Base-by-base conservation (phyloP, 2,797 vertebrate genomes). In the Triplophysa bombifrons region DNA sequence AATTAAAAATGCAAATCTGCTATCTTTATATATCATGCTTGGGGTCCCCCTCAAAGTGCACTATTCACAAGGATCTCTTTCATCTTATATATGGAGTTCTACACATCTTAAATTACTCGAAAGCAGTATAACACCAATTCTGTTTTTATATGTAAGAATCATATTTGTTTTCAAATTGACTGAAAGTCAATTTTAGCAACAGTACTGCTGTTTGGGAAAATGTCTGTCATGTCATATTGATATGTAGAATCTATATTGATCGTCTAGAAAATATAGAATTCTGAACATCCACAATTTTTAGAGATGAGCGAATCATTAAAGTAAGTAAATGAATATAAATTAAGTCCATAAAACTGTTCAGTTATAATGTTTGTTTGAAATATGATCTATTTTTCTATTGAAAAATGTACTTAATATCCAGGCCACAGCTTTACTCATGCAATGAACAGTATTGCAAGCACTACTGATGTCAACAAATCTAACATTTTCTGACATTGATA, bases 1-100 rank as follows among this genome's bases (percentile, higher is more conserved):
- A 95, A 96, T 94, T 95, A 94, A 94, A 90, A 91, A 94, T 93
- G 94, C 79, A 88, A 94, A 94, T 94, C 92, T 90, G 86, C 87
- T 92, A 90, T 91, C 92, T 93, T 90, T 89, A 92, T 90, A 90
- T 91, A 81, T 85, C 74, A 76, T 34, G 74, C 83, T 76, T 61
- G 72, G 77, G 53, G 78, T 83, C 55, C 65, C 50, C 73, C 66
- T 75, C 74, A 72, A 74, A 68, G 51, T 19, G 71, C 19, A 48
- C 27, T 55, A 22, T 65, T 60, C 75, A 58, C 55, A 74, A 74
- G 30, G 41, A 44, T 86, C 86, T 88, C 87, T 80, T 80, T 80
- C 70, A 80, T 73, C 78, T 73, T 46, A 58, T 66, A 73, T 66
- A 65, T 56, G 55, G 38, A 66, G 25, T 17, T 58, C 38, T 34